Percentiles rank a stretch among this genome's conserved stretches.
These are phyloP conservation scores for Malacoctenus gilli DNA, from an alignment of 2,797 vertebrate genomes.

Conservation along the genomic window DNA sequence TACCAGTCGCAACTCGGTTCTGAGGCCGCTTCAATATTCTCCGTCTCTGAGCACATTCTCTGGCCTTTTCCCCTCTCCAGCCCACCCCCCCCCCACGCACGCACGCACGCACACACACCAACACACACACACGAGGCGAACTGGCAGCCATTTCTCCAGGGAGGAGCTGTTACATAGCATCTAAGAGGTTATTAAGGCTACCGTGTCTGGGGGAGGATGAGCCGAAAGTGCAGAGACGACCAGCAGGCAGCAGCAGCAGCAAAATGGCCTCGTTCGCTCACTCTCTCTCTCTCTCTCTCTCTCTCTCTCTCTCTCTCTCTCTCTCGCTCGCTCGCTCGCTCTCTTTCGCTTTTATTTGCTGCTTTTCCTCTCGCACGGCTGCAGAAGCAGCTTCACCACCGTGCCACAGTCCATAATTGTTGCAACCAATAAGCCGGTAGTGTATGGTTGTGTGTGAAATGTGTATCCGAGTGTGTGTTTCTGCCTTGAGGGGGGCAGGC, in stretches of 20 bases:
- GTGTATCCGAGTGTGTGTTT: no score
- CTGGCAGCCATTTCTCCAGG: slow-evolving; percentile 45
- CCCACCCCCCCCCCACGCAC: no score
- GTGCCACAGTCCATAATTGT: slow-evolving; percentile 26
- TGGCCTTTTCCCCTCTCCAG: slow-evolving; percentile 18
- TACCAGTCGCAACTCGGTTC: background rate
- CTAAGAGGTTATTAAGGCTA: slow-evolving; percentile 62
- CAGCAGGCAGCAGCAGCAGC: slow-evolving; percentile 48
- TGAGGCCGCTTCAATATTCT: background rate
- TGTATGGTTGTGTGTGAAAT: slow-evolving; percentile 18
- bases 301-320: slow-evolving; percentile 18
- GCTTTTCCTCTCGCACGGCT: slow-evolving; percentile 19
- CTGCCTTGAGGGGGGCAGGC: slow-evolving; percentile 6
- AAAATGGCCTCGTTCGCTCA: slow-evolving; percentile 48
- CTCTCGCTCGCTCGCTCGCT: background rate
- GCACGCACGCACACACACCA: background rate
- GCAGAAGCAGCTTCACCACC: slow-evolving; percentile 37
- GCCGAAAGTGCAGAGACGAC: slow-evolving; percentile 55
- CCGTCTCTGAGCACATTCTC: slow-evolving; percentile 15
- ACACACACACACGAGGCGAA: slow-evolving; percentile 4
- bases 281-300: no score
- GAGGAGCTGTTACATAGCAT: slow-evolving; percentile 61
- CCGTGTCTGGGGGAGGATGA: slow-evolving; percentile 46
- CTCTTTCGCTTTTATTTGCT: slow-evolving; percentile 5
- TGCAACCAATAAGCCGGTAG: slow-evolving; percentile 19